Conservation (phyloP, 2,797 vertebrate species). For the Lemur catta region DNA sequence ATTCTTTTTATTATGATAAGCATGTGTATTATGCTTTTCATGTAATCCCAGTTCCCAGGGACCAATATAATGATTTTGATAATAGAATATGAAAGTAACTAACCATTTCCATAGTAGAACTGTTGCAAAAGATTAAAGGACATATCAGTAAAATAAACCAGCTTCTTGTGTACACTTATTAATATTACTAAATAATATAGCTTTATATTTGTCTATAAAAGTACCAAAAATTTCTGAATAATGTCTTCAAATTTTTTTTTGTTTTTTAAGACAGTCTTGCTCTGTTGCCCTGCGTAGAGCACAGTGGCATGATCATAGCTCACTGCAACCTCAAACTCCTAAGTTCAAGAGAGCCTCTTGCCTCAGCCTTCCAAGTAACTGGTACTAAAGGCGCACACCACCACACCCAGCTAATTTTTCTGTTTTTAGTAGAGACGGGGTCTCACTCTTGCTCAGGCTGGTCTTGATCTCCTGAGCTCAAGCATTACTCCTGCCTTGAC, state of each 20-base stretch:
- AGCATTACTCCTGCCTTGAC: no score
- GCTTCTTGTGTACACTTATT: slow-evolving; percentile 22
- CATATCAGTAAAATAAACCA: slow-evolving; percentile 39
- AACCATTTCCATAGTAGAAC: slow-evolving; percentile 27
- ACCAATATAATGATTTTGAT: slow-evolving; percentile 53
- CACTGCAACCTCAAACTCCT: no score
- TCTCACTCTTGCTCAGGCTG: no score
- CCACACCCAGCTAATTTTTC: no score
- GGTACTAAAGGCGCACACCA: no score
- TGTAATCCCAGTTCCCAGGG: neutral
- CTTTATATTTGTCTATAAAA: neutral
- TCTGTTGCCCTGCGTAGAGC: no score
- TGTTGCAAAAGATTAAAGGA: slow-evolving; percentile 33
- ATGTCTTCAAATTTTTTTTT: neutral
- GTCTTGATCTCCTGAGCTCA: no score
- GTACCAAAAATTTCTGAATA: slow-evolving; percentile 7
- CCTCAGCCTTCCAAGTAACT: no score
- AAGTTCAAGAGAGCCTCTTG: no score
- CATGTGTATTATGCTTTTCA: neutral
- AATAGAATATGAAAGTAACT: slow-evolving; percentile 24
- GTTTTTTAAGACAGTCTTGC: no score
- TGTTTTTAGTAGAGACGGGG: no score
- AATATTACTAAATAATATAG: neutral
- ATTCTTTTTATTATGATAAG: slow-evolving; percentile 20
- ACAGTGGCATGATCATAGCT: no score